Evolutionary conservation across 2,113 vertebrate species (phyloP).

Genomic region (Globicephala melas): DNA sequence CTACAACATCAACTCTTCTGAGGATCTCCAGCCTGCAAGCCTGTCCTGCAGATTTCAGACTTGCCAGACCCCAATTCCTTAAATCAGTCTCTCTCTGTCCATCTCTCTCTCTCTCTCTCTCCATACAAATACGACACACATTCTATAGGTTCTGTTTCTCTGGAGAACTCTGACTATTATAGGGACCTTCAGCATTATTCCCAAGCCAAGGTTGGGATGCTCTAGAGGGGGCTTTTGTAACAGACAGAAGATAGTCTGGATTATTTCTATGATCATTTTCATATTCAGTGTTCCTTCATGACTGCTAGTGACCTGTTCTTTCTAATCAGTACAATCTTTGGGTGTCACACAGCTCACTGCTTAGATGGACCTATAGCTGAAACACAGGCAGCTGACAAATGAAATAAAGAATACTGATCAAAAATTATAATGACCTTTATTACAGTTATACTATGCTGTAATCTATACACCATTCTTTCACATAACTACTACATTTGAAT

Average conservation of each 20-base stretch:
- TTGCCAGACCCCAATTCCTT: neutral
- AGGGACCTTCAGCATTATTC: neutral
- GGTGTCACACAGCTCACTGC: neutral
- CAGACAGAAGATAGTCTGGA: neutral
- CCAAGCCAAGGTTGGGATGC: neutral
- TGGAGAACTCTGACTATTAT: neutral
- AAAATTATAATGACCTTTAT: neutral
- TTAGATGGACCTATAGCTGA: neutral
- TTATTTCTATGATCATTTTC: neutral
- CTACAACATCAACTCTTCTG: neutral
- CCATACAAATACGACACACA: neutral
- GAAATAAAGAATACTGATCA: neutral
- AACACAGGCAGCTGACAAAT: neutral
- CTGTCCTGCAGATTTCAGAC: neutral
- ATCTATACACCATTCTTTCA: neutral
- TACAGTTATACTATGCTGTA: neutral
- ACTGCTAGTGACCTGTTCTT: neutral
- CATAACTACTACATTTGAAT: neutral
- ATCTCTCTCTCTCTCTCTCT: too few relatives aligned
- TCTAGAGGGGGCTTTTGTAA: neutral
- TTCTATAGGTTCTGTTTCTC: neutral
- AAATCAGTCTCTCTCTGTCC: neutral
- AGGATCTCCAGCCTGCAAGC: neutral
- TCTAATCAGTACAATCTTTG: neutral
- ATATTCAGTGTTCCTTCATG: neutral